phyloP scores from a whole-genome alignment of 2,113 vertebrate species.

The Montifringilla adamsi region DNA sequence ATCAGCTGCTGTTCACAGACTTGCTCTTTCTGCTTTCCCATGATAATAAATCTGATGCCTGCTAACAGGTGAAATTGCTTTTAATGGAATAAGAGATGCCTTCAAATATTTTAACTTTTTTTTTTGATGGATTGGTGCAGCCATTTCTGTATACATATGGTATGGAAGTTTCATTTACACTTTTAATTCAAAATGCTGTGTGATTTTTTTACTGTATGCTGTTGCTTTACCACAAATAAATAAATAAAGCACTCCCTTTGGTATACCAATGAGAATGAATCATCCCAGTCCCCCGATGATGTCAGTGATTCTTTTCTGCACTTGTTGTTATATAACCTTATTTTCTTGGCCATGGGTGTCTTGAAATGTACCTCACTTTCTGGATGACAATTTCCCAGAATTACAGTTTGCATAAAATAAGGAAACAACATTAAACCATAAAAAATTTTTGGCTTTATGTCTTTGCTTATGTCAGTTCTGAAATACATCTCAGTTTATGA shows the following conservation, averaged over 20 bases:
- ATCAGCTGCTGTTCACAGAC: not conserved
- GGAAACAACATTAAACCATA: not conserved
- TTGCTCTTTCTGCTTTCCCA: conserved; percentile 13
- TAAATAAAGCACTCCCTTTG: not conserved
- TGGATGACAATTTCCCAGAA: not conserved
- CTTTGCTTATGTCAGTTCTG: not conserved
- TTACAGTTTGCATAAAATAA: not conserved
- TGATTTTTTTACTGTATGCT: not conserved
- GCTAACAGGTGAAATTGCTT: not conserved
- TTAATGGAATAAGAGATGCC: not conserved
- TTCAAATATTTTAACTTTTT: conserved; percentile 43
- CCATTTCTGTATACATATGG: not conserved
- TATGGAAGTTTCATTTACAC: not conserved
- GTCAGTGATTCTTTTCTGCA: not conserved
- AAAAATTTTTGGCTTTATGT: not conserved
- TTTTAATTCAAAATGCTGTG: not conserved
- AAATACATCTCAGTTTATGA: not conserved
- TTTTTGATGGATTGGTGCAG: not conserved
- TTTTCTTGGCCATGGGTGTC: not conserved
- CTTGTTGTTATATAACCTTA: not conserved
- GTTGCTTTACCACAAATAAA: not conserved
- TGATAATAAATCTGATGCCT: conserved; percentile 7
- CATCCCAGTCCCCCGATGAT: not conserved
- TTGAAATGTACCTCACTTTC: not conserved
- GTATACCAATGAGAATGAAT: not conserved